These are phyloP conservation scores for Potamilus streckersoni DNA, from an alignment of 1,140 invertebrate species.

Conservation along the genomic window DNA sequence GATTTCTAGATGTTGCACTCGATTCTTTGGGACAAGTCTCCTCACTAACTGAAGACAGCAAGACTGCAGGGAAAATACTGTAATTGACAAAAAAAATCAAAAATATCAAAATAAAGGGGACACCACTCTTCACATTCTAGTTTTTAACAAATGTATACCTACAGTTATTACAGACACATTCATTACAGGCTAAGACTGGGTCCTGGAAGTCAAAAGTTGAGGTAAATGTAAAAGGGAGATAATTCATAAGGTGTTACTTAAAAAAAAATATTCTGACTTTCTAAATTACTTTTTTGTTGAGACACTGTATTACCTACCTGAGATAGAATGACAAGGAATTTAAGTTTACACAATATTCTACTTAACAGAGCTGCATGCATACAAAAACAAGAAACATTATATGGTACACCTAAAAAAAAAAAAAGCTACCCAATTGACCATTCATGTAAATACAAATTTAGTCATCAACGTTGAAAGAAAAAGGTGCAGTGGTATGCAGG, in stretches of 20 bases:
- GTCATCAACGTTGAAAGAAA: too few relatives aligned
- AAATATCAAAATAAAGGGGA: not conserved
- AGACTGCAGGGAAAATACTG: conserved; percentile 44
- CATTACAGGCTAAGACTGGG: not conserved
- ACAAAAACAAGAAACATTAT: too few relatives aligned
- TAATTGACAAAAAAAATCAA: conserved; percentile 16
- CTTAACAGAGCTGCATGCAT: too few relatives aligned
- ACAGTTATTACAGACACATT: not conserved
- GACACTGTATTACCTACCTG: too few relatives aligned
- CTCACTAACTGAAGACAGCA: conserved; percentile 41
- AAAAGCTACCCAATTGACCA: too few relatives aligned
- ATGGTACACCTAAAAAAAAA: too few relatives aligned
- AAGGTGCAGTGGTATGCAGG: too few relatives aligned
- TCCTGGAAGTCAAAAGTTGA: not conserved
- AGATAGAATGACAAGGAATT: too few relatives aligned
- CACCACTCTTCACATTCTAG: conserved; percentile 1
- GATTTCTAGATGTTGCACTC: conserved; percentile 30
- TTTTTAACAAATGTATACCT: not conserved
- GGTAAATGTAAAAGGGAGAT: not conserved
- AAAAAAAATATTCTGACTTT: too few relatives aligned
- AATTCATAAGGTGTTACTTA: not conserved
- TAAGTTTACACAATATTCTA: too few relatives aligned
- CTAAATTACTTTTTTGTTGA: too few relatives aligned
- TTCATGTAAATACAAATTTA: too few relatives aligned
- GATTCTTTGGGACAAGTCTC: conserved; percentile 20